phyloP scores from a whole-genome alignment of 2,797 vertebrate genomes.

The Falco concolor region DNA sequence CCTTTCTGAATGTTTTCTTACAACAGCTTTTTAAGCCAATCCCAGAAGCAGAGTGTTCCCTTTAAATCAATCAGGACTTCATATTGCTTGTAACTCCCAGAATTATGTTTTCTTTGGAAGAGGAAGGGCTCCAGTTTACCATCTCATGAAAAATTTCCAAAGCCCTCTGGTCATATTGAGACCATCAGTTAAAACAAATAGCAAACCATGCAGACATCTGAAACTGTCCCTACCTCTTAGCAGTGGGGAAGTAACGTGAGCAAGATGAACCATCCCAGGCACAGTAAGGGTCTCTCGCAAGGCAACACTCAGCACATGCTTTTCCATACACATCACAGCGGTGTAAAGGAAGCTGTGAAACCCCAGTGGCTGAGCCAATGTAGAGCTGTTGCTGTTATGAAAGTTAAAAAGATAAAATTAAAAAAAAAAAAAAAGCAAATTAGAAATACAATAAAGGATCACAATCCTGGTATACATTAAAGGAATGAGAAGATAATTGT shows the following conservation, averaged over 20 bases:
- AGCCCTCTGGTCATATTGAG: slow-evolving; percentile 23
- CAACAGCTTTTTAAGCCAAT: neutral
- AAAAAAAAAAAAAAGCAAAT: neutral
- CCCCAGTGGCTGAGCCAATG: slow-evolving; percentile 86
- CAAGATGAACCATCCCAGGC: slow-evolving; percentile 96
- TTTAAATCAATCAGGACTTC: slow-evolving; percentile 21
- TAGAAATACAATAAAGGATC: neutral
- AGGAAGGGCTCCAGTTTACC: neutral
- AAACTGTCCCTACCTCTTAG: slow-evolving; percentile 85
- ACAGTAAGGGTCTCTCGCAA: slow-evolving; percentile 96
- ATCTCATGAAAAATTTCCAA: slow-evolving; percentile 10
- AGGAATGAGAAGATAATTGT: neutral
- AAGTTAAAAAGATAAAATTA: neutral
- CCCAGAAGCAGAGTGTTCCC: slow-evolving; percentile 13
- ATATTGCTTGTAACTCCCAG: neutral
- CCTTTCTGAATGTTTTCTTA: neutral
- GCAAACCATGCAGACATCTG: neutral
- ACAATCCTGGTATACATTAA: neutral
- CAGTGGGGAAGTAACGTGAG: slow-evolving; percentile 96
- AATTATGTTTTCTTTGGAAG: slow-evolving; percentile 36
- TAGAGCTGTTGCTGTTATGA: slow-evolving; percentile 93
- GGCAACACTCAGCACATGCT: slow-evolving; percentile 96
- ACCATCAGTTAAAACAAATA: neutral
- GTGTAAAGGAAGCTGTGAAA: slow-evolving; percentile 94
- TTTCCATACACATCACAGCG: slow-evolving; percentile 95